Base-by-base conservation (phyloP, 2,113 vertebrate genomes). In the Dromiciops gliroides region DNA sequence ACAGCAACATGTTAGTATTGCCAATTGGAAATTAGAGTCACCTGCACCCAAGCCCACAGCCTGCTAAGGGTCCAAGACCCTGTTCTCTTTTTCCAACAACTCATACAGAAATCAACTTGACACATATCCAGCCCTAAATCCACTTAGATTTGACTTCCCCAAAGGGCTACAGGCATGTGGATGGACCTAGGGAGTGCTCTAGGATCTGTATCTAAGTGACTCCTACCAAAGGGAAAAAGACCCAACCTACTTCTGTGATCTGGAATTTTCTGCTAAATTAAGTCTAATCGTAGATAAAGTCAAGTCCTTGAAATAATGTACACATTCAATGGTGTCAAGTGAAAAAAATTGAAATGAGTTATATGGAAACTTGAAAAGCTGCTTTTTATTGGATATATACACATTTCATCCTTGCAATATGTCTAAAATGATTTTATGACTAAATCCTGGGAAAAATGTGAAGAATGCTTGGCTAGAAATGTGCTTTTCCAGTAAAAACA, bases 381-480 rank as follows among this genome's bases (percentile, higher is more conserved):
- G 96, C 96, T 97, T 96, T 98, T 98, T 98, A 98, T 98, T 97
- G 97, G 96, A 98, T 98, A 97, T 91, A 93, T 95, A 98, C 97
- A 98, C 98, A 98, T 98, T 98, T 98, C 97, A 97, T 97, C 96
- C 97, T 98, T 97, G 98, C 95, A 98, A 98, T 97, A 97, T 97
- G 96, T 98, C 97, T 98, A 52, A 96, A 96, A 97, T 96, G 97
- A 97, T 98, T 98, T 98, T 98, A 97, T 98, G 97, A 98, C 98
- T 98, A 98, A 98, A 98, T 98, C 98, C 98, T 99, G 98, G 98
- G 98, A 98, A 98, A 98, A 98, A 99, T 98, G 98, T 98, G 95
- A 98, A 98, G 98, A 98, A 99, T 98, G 98, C 97, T 97, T 98
- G 98, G 98, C 98, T 96, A 96, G 97, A 97, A 98, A 95, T 96